phyloP scores from a whole-genome alignment of 2,888 invertebrate genomes.

The Synergus laeviventris region DNA sequence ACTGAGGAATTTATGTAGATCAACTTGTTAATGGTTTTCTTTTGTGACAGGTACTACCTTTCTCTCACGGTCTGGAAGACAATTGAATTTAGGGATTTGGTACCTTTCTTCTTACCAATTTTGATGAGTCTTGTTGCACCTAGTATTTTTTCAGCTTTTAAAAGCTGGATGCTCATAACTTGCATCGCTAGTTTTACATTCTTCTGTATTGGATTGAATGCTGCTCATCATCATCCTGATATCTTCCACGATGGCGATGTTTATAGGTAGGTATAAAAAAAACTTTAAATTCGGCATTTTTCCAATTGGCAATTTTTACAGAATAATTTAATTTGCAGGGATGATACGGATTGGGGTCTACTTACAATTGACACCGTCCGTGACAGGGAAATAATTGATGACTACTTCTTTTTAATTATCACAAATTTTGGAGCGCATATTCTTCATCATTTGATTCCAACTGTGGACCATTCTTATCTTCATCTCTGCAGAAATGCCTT shows the following conservation, averaged over 20 bases:
- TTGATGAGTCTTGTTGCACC: constrained; percentile 74
- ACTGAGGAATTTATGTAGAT: not conserved
- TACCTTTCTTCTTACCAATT: constrained; percentile 75
- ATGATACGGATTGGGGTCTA: constrained; percentile 85
- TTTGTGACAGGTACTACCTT: constrained; percentile 60
- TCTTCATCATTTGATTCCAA: constrained; percentile 89
- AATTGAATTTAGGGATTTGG: constrained; percentile 63
- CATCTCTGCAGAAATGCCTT: constrained; percentile 82
- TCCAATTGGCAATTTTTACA: not conserved
- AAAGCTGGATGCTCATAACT: constrained; percentile 80
- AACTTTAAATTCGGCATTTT: not conserved
- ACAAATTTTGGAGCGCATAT: constrained; percentile 87
- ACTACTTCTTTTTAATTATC: constrained; percentile 82
- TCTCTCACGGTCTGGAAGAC: constrained; percentile 50
- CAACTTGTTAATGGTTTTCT: not conserved
- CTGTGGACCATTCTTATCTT: constrained; percentile 86
- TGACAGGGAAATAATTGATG: constrained; percentile 83
- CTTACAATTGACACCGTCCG: constrained; percentile 86
- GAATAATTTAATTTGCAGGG: constrained; percentile 75
- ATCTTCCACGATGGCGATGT: constrained; percentile 88
- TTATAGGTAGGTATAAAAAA: constrained; percentile 76
- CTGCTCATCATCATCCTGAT: constrained; percentile 88
- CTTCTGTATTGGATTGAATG: constrained; percentile 82
- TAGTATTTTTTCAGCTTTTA: constrained; percentile 70
- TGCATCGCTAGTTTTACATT: constrained; percentile 80